A percentile compares a stretch with the other conserved stretches of the same genome.
These are phyloP conservation scores for Zoanthus sociatus DNA, from an alignment of 92 coral and sea anemone genomes.

Conservation along the genomic window DNA sequence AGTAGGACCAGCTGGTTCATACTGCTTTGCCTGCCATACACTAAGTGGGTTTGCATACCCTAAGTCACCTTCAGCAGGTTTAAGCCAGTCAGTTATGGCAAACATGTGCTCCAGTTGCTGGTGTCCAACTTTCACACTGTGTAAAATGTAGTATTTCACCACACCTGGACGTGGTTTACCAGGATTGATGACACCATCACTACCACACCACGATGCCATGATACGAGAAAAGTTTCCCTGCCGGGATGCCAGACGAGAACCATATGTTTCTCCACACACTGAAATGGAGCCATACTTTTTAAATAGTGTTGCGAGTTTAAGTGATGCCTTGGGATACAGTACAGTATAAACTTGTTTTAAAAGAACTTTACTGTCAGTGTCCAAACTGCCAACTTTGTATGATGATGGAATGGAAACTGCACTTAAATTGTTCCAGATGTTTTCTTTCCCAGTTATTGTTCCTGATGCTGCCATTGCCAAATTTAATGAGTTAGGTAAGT, in stretches of 20 bases:
- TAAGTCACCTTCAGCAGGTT: slow-evolving; percentile 25
- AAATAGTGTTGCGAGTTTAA: slow-evolving; percentile 1
- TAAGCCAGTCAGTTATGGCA: slow-evolving; percentile 47
- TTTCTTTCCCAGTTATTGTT: slow-evolving; percentile 21
- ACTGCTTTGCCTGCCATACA: slow-evolving; percentile 51
- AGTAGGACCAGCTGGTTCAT: slow-evolving; percentile 37
- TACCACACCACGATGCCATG: slow-evolving; percentile 63
- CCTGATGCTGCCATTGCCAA: slow-evolving; percentile 36
- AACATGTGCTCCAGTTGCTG: slow-evolving; percentile 45
- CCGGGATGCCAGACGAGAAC: slow-evolving; percentile 26
- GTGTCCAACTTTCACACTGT: slow-evolving; percentile 39
- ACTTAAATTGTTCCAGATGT: slow-evolving; percentile 40
- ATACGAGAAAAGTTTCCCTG: slow-evolving; percentile 48
- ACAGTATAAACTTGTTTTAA: slow-evolving; percentile 15
- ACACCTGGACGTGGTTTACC: slow-evolving; percentile 48
- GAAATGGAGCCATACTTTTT: slow-evolving; percentile 16
- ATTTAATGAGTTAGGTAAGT: slow-evolving; percentile 1
- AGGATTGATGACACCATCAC: slow-evolving; percentile 50
- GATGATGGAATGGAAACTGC: slow-evolving; percentile 15
- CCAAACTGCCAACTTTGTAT: slow-evolving; percentile 42
- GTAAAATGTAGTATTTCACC: slow-evolving; percentile 41
- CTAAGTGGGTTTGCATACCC: slow-evolving; percentile 6
- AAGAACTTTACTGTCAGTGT: slow-evolving; percentile 5
- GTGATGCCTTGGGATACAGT: slow-evolving; percentile 21
- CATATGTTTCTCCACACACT: slow-evolving; percentile 26